Evolutionary conservation across 2,888 invertebrate genomes (phyloP).

Genomic region (Glaucopsyche alexis): DNA sequence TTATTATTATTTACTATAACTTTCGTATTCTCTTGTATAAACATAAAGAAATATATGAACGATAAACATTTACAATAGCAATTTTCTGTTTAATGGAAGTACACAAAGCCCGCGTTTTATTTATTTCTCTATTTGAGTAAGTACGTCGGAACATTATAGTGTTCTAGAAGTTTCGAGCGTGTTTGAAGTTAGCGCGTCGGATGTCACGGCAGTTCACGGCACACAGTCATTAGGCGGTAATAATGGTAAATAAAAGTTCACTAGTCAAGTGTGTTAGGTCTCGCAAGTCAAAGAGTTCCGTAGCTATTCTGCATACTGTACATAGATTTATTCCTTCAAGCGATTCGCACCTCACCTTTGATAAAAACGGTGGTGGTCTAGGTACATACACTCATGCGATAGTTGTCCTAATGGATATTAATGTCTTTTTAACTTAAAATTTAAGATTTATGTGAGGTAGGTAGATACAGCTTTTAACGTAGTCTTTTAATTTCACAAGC

Average conservation of each 20-base stretch:
- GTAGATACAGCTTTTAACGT: too few species aligned
- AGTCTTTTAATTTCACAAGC: too few species aligned
- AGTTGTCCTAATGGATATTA: too few species aligned
- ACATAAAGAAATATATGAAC: not conserved
- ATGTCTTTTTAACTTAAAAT: too few species aligned
- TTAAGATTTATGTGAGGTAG: too few species aligned
- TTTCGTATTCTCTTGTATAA: not conserved
- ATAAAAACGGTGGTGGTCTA: too few species aligned
- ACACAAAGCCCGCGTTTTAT: not conserved
- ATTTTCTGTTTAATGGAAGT: constrained; percentile 2
- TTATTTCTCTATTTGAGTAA: constrained; percentile 19
- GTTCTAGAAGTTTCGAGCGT: constrained; percentile 6
- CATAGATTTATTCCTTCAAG: not conserved
- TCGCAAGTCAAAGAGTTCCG: not conserved
- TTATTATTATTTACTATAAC: not conserved
- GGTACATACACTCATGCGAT: too few species aligned
- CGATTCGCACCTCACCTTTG: not conserved
- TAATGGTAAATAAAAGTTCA: constrained; percentile 26
- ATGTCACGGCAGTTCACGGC: constrained; percentile 22
- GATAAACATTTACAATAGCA: not conserved
- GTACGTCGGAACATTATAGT: not conserved
- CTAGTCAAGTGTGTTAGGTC: not conserved
- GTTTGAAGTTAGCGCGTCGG: constrained; percentile 12
- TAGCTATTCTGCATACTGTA: not conserved
- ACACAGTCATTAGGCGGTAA: constrained; percentile 20